These are phyloP conservation scores for Macrostomum cliftonense DNA, from an alignment of 2,888 invertebrate genomes.

Conservation along the genomic window DNA sequence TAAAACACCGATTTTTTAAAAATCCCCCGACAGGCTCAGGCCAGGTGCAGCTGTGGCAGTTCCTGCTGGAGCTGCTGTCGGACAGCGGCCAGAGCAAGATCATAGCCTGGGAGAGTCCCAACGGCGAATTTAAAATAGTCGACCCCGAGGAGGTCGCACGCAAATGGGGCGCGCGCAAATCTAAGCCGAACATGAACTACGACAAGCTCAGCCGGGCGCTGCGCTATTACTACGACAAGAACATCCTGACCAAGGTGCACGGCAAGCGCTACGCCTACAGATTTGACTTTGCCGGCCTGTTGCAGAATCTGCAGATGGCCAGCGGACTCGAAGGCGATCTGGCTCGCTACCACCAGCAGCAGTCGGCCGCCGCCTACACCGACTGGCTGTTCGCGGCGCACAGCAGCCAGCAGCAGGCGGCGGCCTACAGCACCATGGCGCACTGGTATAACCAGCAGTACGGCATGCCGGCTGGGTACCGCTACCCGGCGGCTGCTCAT, in stretches of 20 bases:
- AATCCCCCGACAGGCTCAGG: slow-evolving; percentile 45
- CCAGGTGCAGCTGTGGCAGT: slow-evolving; percentile 97
- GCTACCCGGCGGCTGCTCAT: no score
- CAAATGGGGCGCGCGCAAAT: slow-evolving; percentile 26
- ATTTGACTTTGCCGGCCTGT: slow-evolving; percentile 49
- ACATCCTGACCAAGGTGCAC: slow-evolving; percentile 30
- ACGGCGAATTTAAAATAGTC: slow-evolving; percentile 27
- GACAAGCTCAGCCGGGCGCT: slow-evolving; percentile 30
- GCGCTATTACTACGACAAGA: slow-evolving; percentile 36
- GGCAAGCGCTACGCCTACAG: slow-evolving; percentile 31
- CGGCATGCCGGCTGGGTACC: no score
- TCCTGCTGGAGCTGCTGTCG: slow-evolving; percentile 78
- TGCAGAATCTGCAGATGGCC: slow-evolving; percentile 66
- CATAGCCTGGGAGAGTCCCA: slow-evolving; percentile 24
- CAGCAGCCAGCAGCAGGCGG: slow-evolving; percentile 1
- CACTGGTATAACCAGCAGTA: no score
- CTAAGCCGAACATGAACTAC: slow-evolving; percentile 32
- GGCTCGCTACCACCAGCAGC: slow-evolving; percentile 84
- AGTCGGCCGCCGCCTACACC: slow-evolving; percentile 66
- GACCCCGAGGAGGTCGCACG: slow-evolving; percentile 29
- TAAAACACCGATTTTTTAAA: no score
- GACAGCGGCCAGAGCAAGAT: slow-evolving; percentile 44
- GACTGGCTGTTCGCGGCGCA: background rate
- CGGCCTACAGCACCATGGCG: background rate
- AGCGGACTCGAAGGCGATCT: slow-evolving; percentile 62